Base-by-base conservation (phyloP, 1,140 invertebrate species). In the Orius laevigatus region DNA sequence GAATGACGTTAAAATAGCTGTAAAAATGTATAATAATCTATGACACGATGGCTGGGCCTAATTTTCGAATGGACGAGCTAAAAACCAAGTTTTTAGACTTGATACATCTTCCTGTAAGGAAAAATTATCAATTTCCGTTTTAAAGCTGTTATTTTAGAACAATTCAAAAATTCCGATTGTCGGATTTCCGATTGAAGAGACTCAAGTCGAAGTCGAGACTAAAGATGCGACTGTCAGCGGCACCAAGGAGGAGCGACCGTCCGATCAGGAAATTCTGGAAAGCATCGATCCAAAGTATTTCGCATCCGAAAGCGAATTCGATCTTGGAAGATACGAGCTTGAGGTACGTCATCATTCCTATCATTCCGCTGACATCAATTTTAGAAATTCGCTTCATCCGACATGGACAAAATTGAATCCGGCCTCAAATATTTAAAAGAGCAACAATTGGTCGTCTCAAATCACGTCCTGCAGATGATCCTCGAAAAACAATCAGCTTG, bases 401-500 rank as follows among this genome's bases (percentile, higher is more conserved):
- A 81, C 50, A 70, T 74, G 31, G 70, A 79, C 51, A 66, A 78
- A 36, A 81, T 88, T 49, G 73, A 78, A 56, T 62, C 67, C 25
- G 73, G 78, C 50, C 74, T 78, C 53, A 73, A 74, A 51, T 70
- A 73, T 51, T 63, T 88, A 12, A 71, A 75, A 49, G 74, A 74
- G 44, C 84, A 89, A 59, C 75, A 86, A 49, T 73, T 79, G 62
- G 85, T 91, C 20, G 85, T 96, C 0, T 91, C 87, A 0, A 89
- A 86, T 55, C 85, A 90, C 66, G 83, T 94, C 0, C 73, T 92
- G 0, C 84, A 92, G 55, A 68, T 94, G 12, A 93, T 95, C 56
- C 67, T 92, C 8, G 82, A 94, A 61, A 88, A 95, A 54, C 79
- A 92, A 46, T 78, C 75, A 54, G 71, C 78, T 2, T 94, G 88